A percentile compares a stretch with the other conserved stretches of the same genome.
phyloP scores from a whole-genome alignment of 1,140 invertebrate genomes.

The Psix sp. region DNA sequence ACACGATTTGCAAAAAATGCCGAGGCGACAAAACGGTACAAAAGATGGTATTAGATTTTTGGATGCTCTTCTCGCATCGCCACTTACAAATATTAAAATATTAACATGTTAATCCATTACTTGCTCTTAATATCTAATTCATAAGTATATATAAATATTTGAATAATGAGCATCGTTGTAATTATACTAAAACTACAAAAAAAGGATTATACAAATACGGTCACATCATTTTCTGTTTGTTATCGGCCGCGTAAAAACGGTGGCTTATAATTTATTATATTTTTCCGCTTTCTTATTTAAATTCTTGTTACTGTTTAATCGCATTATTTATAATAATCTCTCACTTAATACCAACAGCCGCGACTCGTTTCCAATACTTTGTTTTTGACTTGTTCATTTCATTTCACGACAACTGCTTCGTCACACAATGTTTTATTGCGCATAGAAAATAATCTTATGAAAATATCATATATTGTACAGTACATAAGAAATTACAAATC shows the following conservation, averaged over 20 bases:
- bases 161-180: slow-evolving; percentile 63
- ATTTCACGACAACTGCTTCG: too few species aligned
- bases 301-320: too few species aligned
- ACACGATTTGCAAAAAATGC: slow-evolving; percentile 44
- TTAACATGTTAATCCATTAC: slow-evolving; percentile 56
- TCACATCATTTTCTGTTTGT: slow-evolving; percentile 42
- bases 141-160: slow-evolving; percentile 58
- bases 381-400: too few species aligned
- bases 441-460: slow-evolving; percentile 32
- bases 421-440: too few species aligned
- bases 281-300: background rate
- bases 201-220: slow-evolving; percentile 54
- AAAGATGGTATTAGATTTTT: slow-evolving; percentile 45
- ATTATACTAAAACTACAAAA: slow-evolving; percentile 62
- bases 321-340: too few species aligned
- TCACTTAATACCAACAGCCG: too few species aligned
- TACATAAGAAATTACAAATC: slow-evolving; percentile 17
- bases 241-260: too few species aligned
- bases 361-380: too few species aligned
- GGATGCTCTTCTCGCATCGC: slow-evolving; percentile 20
- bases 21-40: slow-evolving; percentile 51
- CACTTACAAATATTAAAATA: slow-evolving; percentile 61
- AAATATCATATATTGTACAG: slow-evolving; percentile 30
- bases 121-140: slow-evolving; percentile 56
- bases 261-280: slow-evolving; percentile 26